These are phyloP conservation scores for Germaria angustata DNA, from an alignment of 2,888 invertebrate genomes.

Conservation along the genomic window DNA sequence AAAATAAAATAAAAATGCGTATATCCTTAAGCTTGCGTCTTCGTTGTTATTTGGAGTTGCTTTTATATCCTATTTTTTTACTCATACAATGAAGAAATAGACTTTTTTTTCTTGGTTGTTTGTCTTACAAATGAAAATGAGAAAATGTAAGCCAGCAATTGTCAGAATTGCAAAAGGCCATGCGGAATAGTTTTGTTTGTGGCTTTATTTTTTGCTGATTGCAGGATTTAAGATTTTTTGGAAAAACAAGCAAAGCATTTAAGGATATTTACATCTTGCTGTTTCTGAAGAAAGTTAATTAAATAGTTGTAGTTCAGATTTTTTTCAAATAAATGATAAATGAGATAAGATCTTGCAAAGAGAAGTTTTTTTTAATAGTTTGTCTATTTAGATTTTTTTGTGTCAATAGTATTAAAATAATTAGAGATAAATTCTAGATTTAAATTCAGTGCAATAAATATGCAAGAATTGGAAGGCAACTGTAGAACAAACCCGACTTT, in stretches of 20 bases:
- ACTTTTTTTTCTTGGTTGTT: not conserved
- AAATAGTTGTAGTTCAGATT: slow-evolving; percentile 34
- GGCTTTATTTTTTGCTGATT: not conserved
- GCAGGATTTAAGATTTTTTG: too few relatives aligned
- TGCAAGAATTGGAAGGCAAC: too few relatives aligned
- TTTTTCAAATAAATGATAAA: not conserved
- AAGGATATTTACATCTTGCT: not conserved
- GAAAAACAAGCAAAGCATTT: not conserved
- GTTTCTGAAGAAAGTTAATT: slow-evolving; percentile 43
- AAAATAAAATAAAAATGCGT: not conserved
- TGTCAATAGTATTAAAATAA: too few relatives aligned
- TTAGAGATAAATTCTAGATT: too few relatives aligned
- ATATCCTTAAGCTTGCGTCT: not conserved
- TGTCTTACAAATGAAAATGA: not conserved
- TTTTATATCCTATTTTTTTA: not conserved
- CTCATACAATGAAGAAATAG: too few relatives aligned
- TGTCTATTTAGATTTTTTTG: too few relatives aligned
- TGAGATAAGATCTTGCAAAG: too few relatives aligned
- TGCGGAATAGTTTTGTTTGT: not conserved
- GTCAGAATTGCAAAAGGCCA: not conserved
- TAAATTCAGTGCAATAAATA: too few relatives aligned
- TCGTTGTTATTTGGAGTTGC: not conserved
- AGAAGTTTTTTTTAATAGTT: too few relatives aligned
- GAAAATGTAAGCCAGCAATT: not conserved
- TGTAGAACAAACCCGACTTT: too few relatives aligned